Evolutionary conservation across 2,888 invertebrate species (phyloP).

Genomic region (Hydropsyche betteni): DNA sequence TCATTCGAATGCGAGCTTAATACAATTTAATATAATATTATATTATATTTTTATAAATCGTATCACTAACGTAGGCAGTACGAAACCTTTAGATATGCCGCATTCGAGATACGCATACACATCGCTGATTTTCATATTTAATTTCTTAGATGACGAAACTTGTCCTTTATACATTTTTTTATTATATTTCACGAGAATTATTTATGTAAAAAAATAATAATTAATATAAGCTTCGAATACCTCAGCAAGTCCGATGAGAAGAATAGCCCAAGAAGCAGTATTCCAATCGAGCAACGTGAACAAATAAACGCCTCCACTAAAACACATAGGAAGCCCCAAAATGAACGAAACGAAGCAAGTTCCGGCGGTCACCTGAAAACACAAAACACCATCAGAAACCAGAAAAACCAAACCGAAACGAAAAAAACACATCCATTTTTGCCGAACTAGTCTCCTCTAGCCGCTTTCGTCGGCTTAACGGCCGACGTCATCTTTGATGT

Average conservation of each 20-base stretch:
- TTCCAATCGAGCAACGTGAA: slow-evolving; percentile 81
- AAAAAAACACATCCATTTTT: slow-evolving; percentile 12
- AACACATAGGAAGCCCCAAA: slow-evolving; percentile 79
- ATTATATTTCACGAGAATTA: neutral
- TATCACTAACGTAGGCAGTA: too few species aligned
- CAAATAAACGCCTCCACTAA: slow-evolving; percentile 76
- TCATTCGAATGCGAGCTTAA: slow-evolving; percentile 14
- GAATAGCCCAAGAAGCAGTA: slow-evolving; percentile 79
- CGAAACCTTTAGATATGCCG: neutral
- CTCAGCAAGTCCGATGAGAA: slow-evolving; percentile 76
- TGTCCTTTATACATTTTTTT: neutral
- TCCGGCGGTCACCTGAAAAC: slow-evolving; percentile 67
- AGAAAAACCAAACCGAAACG: neutral
- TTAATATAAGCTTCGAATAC: slow-evolving; percentile 54
- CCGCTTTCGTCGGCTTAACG: slow-evolving; percentile 41
- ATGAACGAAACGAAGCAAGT: slow-evolving; percentile 75
- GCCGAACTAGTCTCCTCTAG: neutral
- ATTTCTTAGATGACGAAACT: too few species aligned
- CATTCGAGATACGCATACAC: neutral
- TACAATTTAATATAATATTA: neutral
- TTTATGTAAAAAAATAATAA: neutral
- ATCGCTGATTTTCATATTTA: neutral
- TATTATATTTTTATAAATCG: neutral
- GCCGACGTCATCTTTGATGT: slow-evolving; percentile 44
- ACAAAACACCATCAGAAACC: neutral